Percentiles rank a stretch among this genome's conserved stretches.
Evolutionary conservation across 2,113 vertebrate species (phyloP).

Genomic region (Garra rufa): DNA sequence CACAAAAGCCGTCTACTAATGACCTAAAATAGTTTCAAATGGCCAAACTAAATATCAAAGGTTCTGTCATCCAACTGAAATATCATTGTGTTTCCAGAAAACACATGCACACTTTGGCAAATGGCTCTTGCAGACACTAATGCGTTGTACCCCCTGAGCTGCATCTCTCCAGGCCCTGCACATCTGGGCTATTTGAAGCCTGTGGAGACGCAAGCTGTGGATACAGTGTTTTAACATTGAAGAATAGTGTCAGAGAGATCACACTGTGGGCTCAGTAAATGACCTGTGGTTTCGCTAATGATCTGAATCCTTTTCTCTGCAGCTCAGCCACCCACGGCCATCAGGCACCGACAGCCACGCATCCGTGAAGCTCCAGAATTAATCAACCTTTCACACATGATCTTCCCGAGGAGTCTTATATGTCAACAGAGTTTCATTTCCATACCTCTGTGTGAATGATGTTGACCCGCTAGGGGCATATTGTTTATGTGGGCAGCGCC

Average conservation of each 20-base stretch:
- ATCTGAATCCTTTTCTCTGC: slow-evolving; percentile 66
- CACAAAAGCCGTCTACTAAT: background rate
- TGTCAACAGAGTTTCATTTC: slow-evolving; percentile 31
- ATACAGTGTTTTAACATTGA: slow-evolving; percentile 77
- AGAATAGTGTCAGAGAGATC: slow-evolving; percentile 72
- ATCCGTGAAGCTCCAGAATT: slow-evolving; percentile 46
- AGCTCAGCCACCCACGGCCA: slow-evolving; percentile 51
- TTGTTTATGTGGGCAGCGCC: slow-evolving; percentile 15
- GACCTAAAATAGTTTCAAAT: background rate
- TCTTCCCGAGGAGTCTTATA: slow-evolving; percentile 3
- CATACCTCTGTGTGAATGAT: background rate
- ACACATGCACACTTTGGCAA: slow-evolving; percentile 1
- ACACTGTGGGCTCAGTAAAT: slow-evolving; percentile 71
- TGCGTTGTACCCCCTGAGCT: slow-evolving; percentile 39
- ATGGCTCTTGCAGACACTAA: slow-evolving; percentile 52
- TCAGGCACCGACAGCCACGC: background rate
- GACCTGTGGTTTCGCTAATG: slow-evolving; percentile 70
- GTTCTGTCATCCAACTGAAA: slow-evolving; percentile 14
- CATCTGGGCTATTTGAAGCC: slow-evolving; percentile 76
- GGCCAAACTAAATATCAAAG: background rate
- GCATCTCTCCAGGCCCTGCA: slow-evolving; percentile 65
- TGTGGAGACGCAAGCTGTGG: slow-evolving; percentile 77
- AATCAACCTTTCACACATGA: slow-evolving; percentile 48
- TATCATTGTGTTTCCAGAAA: slow-evolving; percentile 5
- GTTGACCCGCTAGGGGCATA: background rate